Base-by-base conservation (phyloP, 1,140 invertebrate genomes). In the Calliphora vicina region DNA sequence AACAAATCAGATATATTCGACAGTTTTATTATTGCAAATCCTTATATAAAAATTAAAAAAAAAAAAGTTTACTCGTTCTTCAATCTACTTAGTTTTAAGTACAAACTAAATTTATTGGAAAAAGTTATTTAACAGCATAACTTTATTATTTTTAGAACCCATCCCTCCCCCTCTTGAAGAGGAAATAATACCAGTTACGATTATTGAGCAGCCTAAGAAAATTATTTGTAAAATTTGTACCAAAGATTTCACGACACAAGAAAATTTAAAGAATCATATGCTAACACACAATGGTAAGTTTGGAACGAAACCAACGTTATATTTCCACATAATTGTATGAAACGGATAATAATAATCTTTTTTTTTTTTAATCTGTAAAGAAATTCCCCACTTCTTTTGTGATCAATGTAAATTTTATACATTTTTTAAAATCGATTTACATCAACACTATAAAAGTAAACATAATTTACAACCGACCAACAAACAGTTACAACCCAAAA, bases 321-420 rank as follows among this genome's bases (percentile, higher is more conserved):
- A 26, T 26, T 17, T 26, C 25, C 10, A 35, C n/a, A n/a, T 76
- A 35, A 27, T n/a, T n/a, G n/a, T n/a, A n/a, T n/a, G n/a, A n/a
- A n/a, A n/a, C n/a, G n/a, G n/a, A n/a, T n/a, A n/a, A 10, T 27
- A 2, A n/a, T 35, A n/a, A n/a, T 3, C 27, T 25, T n/a, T 42
- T 6, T 35, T 72, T 27, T 20, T 15, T 76, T 35, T 10, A 1
- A 20, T 35, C 61, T n/a, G n/a, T n/a, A n/a, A n/a, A 89, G 88
- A 89, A 87, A 85, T 89, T 67, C 88, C 88, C 0, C 89, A 89
- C 57, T 89, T 87, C 45, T 88, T 85, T 80, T 89, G 88, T 50
- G 88, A 89, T 84, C 87, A 87, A 71, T 89, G 88, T 57, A 29
- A 74, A 3, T 89, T 84, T 25, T 87, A 86, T 83, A 87, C 88